These are phyloP conservation scores for Heliconius erato DNA, from an alignment of 2,888 invertebrate species.

Conservation along the genomic window DNA sequence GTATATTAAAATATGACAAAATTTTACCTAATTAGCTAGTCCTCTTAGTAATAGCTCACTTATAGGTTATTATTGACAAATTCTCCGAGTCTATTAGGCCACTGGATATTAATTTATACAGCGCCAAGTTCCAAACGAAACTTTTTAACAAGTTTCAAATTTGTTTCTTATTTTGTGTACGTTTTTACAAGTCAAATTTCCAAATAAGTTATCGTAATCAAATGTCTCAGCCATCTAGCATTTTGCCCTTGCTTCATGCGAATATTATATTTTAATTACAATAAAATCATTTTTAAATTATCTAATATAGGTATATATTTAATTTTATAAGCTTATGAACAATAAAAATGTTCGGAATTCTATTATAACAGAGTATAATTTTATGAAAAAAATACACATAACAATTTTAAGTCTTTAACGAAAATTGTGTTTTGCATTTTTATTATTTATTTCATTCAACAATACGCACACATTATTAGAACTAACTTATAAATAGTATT, in stretches of 20 bases:
- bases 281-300: neutral
- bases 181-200: constrained; percentile 15
- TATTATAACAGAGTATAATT: neutral
- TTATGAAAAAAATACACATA: neutral
- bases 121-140: constrained; percentile 14
- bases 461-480: neutral
- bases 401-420: neutral
- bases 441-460: neutral
- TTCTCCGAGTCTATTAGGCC: constrained; percentile 7
- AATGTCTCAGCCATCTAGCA: neutral
- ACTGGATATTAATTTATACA: constrained; percentile 32
- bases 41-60: neutral
- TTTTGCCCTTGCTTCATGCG: neutral
- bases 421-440: neutral
- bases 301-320: neutral
- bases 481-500: neutral
- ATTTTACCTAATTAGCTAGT: neutral
- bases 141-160: constrained; percentile 39
- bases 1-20: neutral
- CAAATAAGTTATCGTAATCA: constrained; percentile 4
- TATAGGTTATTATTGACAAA: constrained; percentile 23
- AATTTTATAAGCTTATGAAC: neutral
- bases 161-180: constrained; percentile 17
- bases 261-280: neutral
- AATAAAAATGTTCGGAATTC: neutral